Percentiles rank a stretch among this genome's conserved stretches.
These are phyloP conservation scores for Scarus forsteni DNA, from an alignment of 2,797 vertebrate genomes.

Conservation along the genomic window DNA sequence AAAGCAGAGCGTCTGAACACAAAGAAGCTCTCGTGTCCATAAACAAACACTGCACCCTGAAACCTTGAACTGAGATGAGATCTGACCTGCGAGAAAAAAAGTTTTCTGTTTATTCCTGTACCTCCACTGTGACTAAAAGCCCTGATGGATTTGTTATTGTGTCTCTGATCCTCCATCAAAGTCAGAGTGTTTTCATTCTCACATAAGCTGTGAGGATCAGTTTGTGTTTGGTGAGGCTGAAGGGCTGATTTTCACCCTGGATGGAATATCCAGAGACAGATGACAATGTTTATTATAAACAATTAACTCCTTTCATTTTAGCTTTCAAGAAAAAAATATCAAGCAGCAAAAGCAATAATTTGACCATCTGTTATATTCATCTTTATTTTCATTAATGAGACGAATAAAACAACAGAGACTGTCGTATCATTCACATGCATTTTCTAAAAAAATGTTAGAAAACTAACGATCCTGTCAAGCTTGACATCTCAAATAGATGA, in stretches of 20 bases:
- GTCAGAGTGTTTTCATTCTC: not conserved
- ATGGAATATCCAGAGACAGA: not conserved
- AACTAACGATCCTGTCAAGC: too few relatives aligned
- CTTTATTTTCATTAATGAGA: too few relatives aligned
- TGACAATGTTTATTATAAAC: not conserved
- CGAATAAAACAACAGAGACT: too few relatives aligned
- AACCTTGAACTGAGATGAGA: not conserved
- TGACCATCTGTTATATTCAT: too few relatives aligned
- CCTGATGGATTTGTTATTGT: not conserved
- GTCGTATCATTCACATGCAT: too few relatives aligned
- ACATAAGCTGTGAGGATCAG: not conserved
- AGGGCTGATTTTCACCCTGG: slow-evolving; percentile 1
- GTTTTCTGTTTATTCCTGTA: not conserved
- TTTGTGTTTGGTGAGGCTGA: not conserved
- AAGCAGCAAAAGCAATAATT: too few relatives aligned
- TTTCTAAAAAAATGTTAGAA: too few relatives aligned
- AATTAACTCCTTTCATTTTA: too few relatives aligned
- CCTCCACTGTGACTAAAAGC: not conserved
- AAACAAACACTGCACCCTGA: not conserved
- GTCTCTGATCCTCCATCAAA: not conserved
- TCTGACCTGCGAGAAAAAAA: not conserved
- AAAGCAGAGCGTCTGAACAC: not conserved
- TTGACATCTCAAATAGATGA: too few relatives aligned
- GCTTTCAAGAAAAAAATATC: too few relatives aligned
- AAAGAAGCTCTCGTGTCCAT: not conserved